Conservation (phyloP, 2,113 vertebrate genomes). For the Petromus typicus region DNA sequence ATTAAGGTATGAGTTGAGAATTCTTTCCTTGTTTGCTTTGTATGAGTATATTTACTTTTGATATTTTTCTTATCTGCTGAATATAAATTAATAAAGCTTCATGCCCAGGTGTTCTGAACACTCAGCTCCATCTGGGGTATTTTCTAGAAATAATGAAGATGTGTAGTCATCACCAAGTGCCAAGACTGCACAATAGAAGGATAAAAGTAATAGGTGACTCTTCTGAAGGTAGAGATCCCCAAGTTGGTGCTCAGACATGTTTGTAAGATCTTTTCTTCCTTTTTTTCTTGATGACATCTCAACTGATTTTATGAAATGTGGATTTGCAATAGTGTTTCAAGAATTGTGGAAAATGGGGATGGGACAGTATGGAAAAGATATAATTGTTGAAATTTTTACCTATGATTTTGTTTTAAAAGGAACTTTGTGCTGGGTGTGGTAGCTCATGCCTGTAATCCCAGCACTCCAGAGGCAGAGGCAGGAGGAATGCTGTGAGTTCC, state of each 20-base stretch:
- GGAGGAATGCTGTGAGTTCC: no score
- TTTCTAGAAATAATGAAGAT: background rate
- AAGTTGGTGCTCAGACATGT: background rate
- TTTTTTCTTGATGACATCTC: background rate
- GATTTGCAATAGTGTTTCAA: background rate
- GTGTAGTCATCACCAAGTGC: background rate
- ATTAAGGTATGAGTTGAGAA: background rate
- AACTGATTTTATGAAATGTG: background rate
- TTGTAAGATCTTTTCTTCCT: background rate
- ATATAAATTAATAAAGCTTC: constrained; percentile 36
- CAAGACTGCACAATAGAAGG: background rate
- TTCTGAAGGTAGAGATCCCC: background rate
- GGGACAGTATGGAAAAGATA: background rate
- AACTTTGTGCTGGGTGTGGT: no score
- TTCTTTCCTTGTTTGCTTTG: background rate
- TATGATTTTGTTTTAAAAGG: background rate
- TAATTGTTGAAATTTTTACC: constrained; percentile 20
- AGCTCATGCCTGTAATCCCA: no score
- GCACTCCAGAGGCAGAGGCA: no score
- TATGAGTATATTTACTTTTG: background rate
- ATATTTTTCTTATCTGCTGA: constrained; percentile 12
- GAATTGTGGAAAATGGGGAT: background rate
- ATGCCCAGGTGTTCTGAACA: background rate
- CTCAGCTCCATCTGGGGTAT: background rate
- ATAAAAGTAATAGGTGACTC: background rate